phyloP scores from a whole-genome alignment of 2,888 invertebrate genomes.

The Sclerodermus sp. region DNA sequence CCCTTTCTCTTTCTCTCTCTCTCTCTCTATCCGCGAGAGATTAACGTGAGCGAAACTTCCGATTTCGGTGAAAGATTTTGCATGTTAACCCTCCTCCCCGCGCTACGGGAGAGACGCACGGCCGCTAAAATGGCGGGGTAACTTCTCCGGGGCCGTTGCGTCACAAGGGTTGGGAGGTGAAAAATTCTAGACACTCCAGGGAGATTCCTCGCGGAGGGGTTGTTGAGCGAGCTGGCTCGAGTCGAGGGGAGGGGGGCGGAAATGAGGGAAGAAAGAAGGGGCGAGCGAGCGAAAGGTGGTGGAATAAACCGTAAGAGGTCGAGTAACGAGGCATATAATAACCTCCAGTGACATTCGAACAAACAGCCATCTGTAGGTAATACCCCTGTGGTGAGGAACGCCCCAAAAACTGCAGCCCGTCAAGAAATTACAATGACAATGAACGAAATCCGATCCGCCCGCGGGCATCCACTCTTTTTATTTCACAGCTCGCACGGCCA shows the following conservation, averaged over 20 bases:
- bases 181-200: too few species aligned
- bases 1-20: too few species aligned
- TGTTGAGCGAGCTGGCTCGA: neutral
- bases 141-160: too few species aligned
- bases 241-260: neutral
- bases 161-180: too few species aligned
- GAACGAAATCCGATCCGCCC: conserved; percentile 55
- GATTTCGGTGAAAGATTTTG: too few species aligned
- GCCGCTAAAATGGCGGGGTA: too few species aligned
- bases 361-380: conserved; percentile 58
- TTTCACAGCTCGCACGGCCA: conserved; percentile 11
- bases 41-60: too few species aligned
- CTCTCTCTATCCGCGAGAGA: too few species aligned
- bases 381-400: conserved; percentile 55
- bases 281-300: conserved; percentile 12
- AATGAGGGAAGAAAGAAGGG: conserved; percentile 2
- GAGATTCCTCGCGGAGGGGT: too few species aligned
- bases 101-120: too few species aligned
- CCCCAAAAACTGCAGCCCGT: conserved; percentile 55
- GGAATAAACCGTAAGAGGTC: conserved; percentile 36
- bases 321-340: conserved; percentile 57
- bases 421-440: conserved; percentile 58
- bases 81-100: too few species aligned
- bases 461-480: conserved; percentile 46
- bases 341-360: conserved; percentile 53